Base-by-base conservation (phyloP, 92 coral and sea anemone species). In the Meandrina meandrites region DNA sequence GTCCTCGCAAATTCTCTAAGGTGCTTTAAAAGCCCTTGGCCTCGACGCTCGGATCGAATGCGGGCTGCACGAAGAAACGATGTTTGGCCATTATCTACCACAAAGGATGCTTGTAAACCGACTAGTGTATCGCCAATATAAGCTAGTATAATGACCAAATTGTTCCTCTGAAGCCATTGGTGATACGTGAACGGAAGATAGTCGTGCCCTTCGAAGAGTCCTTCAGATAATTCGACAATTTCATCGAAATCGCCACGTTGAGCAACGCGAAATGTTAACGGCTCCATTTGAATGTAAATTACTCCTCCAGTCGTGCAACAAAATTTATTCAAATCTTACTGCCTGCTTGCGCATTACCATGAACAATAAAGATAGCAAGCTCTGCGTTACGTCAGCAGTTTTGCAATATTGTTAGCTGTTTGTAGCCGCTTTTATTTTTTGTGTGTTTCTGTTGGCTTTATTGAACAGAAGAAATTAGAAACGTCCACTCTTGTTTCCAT, bases 61-160 rank as follows among this genome's bases (percentile, higher is more conserved):
- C 98, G 98, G 30, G 72, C 81, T 13, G 98, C 96, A 54, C 95
- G 98, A 72, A 92, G 88, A 17, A 96, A 86, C 32, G 90, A 92
- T 0, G 98, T 96, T 45, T 84, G 88, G 2, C 94, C 96, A 19
- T 91, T 79, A 78, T 96, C 98, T 9, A 93, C 92, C 62, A 96
- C 92, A 66, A 94, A 93, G 60, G 89, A 81, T 4, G 98, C 98
- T 21, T 94, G 89, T 21, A 96, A 78, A 50, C 98, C 98, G 42
- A 94, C 91, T 22, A 93, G 84, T 67, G 82, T 91, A 3, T 83
- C 7, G 80, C 90, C 34, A 86, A 82, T 48, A 70, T 47, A 9
- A 5, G 69, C 86, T 50, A 82, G 68, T 11, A 50, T 12, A 50
- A 50, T 11, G 10, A 11, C 10, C 51, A 47, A 47, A 47, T 47